These are phyloP conservation scores for Resseliella maxima DNA, from an alignment of 2,888 invertebrate species.

Conservation along the genomic window DNA sequence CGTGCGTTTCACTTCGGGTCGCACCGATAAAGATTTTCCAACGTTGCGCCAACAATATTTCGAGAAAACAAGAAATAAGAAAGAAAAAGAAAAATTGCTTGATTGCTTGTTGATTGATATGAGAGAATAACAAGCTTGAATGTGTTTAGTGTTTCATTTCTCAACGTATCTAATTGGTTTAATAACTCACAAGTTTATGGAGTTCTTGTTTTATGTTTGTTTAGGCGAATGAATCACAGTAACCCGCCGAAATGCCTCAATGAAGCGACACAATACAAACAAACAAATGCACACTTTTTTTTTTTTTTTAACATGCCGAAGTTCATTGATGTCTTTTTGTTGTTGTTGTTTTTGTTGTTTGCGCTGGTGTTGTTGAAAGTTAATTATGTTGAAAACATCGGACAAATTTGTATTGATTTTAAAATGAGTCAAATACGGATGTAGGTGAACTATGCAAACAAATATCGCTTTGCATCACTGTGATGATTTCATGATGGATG, in stretches of 20 bases:
- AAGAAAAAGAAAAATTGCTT: no score
- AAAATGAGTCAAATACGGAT: neutral
- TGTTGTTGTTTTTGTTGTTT: neutral
- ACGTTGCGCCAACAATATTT: no score
- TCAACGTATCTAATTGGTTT: neutral
- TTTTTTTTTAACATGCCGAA: neutral
- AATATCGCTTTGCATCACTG: neutral
- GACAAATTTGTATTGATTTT: neutral
- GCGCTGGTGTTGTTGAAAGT: neutral
- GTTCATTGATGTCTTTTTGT: constrained; percentile 5
- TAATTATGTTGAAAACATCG: neutral
- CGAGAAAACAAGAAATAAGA: neutral
- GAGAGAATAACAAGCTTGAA: neutral
- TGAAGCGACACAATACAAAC: neutral
- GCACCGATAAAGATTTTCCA: no score
- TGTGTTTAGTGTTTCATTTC: neutral
- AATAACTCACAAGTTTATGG: no score
- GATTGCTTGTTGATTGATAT: neutral
- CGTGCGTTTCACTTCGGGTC: neutral
- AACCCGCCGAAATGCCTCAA: neutral
- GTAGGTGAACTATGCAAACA: neutral
- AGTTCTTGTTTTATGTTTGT: no score
- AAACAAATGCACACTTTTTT: neutral
- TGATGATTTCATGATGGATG: neutral
- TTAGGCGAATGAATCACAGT: no score